phyloP scores from a whole-genome alignment of 2,113 vertebrate genomes.

The Heteronetta atricapilla region DNA sequence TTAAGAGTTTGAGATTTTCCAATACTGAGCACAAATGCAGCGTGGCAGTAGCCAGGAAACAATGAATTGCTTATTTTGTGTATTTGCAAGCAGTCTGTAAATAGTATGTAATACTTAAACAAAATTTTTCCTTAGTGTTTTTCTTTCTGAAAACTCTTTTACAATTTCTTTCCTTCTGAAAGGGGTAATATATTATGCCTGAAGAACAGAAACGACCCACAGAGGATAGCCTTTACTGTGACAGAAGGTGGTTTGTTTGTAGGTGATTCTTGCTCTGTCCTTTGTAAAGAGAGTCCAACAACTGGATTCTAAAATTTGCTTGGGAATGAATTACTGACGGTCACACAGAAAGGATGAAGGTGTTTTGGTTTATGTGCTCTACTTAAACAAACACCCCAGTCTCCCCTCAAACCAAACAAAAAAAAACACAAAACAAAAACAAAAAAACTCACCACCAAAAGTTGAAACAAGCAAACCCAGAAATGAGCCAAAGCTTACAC shows the following conservation, averaged over 20 bases:
- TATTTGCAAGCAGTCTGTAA: background rate
- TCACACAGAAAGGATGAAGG: background rate
- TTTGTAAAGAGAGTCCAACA: background rate
- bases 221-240: background rate
- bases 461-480: background rate
- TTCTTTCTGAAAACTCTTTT: background rate
- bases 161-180: background rate
- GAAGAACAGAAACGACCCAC: background rate
- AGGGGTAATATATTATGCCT: background rate
- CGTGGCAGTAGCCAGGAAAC: background rate
- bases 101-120: background rate
- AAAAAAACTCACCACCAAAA: background rate
- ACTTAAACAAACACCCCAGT: no score
- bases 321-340: background rate
- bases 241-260: background rate
- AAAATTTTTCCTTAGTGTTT: background rate
- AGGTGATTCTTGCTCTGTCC: background rate
- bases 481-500: background rate
- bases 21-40: background rate
- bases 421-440: background rate
- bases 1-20: background rate
- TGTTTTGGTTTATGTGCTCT: background rate
- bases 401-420: background rate
- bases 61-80: background rate
- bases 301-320: background rate